Percentiles rank a stretch among this genome's conserved stretches.
These are phyloP conservation scores for Apteryx owenii DNA, from an alignment of 2,113 vertebrate species.

Conservation along the genomic window DNA sequence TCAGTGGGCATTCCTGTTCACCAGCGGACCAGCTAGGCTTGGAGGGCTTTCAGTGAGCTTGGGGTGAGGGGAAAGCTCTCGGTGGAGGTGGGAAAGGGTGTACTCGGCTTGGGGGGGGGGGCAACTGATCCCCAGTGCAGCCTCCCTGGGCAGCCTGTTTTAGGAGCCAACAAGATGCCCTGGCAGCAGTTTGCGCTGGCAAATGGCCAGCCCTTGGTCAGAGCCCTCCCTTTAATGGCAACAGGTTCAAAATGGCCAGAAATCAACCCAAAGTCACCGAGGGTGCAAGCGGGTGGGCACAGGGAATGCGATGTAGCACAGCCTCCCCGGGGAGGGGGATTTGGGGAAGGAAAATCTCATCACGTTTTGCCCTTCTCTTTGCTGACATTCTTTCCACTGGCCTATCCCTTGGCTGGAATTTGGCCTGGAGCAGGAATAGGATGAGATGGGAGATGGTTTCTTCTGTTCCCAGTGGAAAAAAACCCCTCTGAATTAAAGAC, in stretches of 20 bases:
- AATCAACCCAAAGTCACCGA: constrained; percentile 2
- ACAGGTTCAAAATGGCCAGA: not conserved
- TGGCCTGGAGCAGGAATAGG: constrained; percentile 37
- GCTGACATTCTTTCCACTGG: constrained; percentile 77
- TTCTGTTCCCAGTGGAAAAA: not conserved
- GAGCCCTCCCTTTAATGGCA: not conserved
- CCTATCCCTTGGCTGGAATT: constrained; percentile 74
- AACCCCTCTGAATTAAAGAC: not conserved
- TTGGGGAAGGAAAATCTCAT: constrained; percentile 49
- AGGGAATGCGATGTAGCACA: not conserved
- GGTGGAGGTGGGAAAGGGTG: not conserved
- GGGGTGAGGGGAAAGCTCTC: not conserved
- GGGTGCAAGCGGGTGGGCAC: not conserved
- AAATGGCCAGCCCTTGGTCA: not conserved
- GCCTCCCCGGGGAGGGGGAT: not conserved
- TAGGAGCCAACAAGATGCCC: not conserved
- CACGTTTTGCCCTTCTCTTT: constrained; percentile 33
- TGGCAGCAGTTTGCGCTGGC: not conserved
- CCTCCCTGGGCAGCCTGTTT: not conserved
- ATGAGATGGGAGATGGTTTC: constrained; percentile 22
- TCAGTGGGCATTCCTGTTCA: not conserved
- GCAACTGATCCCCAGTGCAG: not conserved
- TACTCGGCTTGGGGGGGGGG: not conserved
- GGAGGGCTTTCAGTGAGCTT: not conserved
- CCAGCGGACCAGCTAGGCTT: not conserved